A percentile compares a stretch with the other conserved stretches of the same genome.
phyloP scores from a whole-genome alignment of 1,140 invertebrate species.

The Neomicropteryx cornuta region DNA sequence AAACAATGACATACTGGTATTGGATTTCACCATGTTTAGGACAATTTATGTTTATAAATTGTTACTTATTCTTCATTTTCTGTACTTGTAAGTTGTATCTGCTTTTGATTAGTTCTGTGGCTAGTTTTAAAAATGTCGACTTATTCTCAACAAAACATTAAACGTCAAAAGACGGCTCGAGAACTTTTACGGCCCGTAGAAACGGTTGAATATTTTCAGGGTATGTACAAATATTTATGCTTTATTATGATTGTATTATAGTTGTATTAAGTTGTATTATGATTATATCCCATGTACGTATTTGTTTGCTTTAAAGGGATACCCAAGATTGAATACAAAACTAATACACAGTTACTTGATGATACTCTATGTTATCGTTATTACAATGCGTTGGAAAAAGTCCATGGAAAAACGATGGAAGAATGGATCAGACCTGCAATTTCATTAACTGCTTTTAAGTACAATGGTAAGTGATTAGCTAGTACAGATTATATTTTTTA shows the following conservation, averaged over 20 bases:
- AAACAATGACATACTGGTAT: too few relatives aligned
- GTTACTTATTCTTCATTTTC: too few relatives aligned
- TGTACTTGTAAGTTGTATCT: too few relatives aligned
- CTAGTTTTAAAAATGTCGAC: conserved; percentile 13
- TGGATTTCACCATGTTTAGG: too few relatives aligned
- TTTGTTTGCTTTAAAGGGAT: too few relatives aligned
- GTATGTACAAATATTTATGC: conserved; percentile 16
- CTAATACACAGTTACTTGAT: conserved; percentile 26
- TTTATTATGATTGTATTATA: too few relatives aligned
- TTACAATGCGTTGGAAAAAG: conserved; percentile 42
- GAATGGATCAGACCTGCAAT: conserved; percentile 56
- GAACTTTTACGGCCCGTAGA: conserved; percentile 19
- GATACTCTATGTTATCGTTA: conserved; percentile 43
- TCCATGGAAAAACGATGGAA: conserved; percentile 45
- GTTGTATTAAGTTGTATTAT: too few relatives aligned
- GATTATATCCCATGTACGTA: too few relatives aligned
- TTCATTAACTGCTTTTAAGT: conserved; percentile 27
- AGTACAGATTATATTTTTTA: too few relatives aligned
- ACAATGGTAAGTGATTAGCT: conserved; percentile 22
- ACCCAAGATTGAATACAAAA: conserved; percentile 42
- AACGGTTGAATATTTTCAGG: conserved; percentile 32
- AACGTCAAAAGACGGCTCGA: conserved; percentile 27
- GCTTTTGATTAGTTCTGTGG: too few relatives aligned
- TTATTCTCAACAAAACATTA: conserved; percentile 25
- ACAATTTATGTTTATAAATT: too few relatives aligned